Base-by-base conservation (phyloP, 2,113 vertebrate genomes). In the Pseudorhombus dupliciocellatus region DNA sequence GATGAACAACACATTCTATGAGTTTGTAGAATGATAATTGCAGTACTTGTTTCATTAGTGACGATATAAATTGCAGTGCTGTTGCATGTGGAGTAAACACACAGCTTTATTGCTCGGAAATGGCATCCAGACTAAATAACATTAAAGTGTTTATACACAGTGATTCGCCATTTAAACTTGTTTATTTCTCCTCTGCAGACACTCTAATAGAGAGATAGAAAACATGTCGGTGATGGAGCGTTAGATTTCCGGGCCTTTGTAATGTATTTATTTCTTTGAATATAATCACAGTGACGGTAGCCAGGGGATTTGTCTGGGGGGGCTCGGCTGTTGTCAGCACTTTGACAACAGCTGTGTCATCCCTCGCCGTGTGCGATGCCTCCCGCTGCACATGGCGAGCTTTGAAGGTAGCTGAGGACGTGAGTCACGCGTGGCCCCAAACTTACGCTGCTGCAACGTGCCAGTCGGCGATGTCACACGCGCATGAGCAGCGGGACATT, bases 321-420 rank as follows among this genome's bases (percentile, higher is more conserved):
- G 58, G 80, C 70, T 75, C 57, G 26, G 18, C 28, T 54, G 24
- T 80, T 70, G 65, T 73, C 65, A 66, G 73, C 56, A 56, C 56
- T 72, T 83, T 78, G 77, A 75, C 73, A 75, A 44, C 63, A 78
- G 70, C 30, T 66, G 76, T 59, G 61, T 51, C 48, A 55, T 73
- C 48, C 50, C 51, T 60, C 68, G 56, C 63, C 51, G 51, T 62
- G 59, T 72, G 51, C 22, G 74, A 78, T 72, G 77, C 72, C 58
- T 65, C 30, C 31, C 53, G 70, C 66, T 12, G 20, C 59, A 54
- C 37, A 44, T 52, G 22, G 24, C 28, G 63, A 70, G 73, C 53
- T 58, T 62, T 70, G 28, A 54, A 77, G 31, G 51, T 61, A 54
- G 58, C 63, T 54, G 48, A 65, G 58, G 28, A 55, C 46, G 7